Percentiles rank a stretch among this genome's conserved stretches.
Conservation (phyloP, 2,113 vertebrate species). For the Hyla sarda region DNA sequence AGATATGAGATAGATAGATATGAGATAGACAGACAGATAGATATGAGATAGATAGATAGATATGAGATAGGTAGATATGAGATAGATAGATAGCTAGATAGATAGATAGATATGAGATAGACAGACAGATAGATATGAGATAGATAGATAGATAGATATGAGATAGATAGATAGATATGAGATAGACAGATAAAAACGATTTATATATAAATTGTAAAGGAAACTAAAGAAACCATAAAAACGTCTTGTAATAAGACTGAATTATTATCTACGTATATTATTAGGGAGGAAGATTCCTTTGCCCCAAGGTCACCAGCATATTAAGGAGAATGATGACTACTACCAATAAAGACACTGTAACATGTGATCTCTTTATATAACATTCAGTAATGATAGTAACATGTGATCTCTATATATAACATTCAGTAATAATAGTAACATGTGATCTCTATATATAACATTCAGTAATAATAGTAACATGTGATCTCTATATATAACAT, state of each 20-base stretch:
- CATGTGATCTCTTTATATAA: not conserved
- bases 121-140: not conserved
- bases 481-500: too few relatives aligned
- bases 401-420: too few relatives aligned
- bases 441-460: too few relatives aligned
- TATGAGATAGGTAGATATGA: not conserved
- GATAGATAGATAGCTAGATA: conserved; percentile 2
- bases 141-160: not conserved
- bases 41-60: not conserved
- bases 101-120: not conserved
- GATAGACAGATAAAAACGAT: not conserved
- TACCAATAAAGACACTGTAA: too few relatives aligned
- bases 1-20: not conserved
- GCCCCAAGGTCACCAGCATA: too few relatives aligned
- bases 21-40: not conserved
- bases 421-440: too few relatives aligned
- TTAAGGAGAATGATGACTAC: too few relatives aligned
- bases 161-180: not conserved
- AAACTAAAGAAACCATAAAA: too few relatives aligned
- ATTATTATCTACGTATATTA: not conserved
- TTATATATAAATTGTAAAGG: not conserved
- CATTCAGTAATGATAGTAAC: not conserved
- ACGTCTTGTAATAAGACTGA: not conserved
- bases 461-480: too few relatives aligned
- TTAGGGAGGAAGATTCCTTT: not conserved